Evolutionary conservation across 2,113 vertebrate genomes (phyloP), one percentile per base, ranked within the genome.

Genomic region (Lanius ludovicianus): DNA sequence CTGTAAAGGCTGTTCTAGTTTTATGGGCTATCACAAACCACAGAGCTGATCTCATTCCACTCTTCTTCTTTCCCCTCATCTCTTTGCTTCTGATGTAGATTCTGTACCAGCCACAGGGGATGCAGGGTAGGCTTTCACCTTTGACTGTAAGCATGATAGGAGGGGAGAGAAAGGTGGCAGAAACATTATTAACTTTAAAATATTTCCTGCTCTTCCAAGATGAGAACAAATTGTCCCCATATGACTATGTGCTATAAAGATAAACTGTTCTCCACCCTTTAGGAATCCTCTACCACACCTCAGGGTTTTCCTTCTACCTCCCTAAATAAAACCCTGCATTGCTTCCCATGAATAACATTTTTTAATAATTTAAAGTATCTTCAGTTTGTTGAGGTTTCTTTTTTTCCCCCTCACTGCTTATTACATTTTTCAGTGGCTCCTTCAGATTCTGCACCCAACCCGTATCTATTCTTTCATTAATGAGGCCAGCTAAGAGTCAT

Each of bases 161-260:
- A 96, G 60, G 82, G 41, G 80, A 94, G 53, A 94, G 71, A 37
- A 90, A 94, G 89, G 84, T 74, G 50, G 92, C 83, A 95, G 95
- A 89, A 93, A 96, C 46, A 95, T 92, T 95, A 96, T 95, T 96
- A 97, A 96, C 85, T 96, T 97, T 84, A 97, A 97, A 96, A 95
- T 94, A 92, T 96, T 94, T 95, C 64, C 81, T 90, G 50, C 80
- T 73, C 81, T 68, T 96, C 84, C 69, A 92, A 91, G 82, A 97
- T 95, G 95, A 97, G 94, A 95, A 94, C 96, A 96, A 98, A 96
- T 95, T 87, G 93, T 52, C 85, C 96, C 91, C 88, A 84, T 81
- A 85, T 91, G 96, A 96, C 71, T 80, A 82, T 19, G 81, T 2
- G 4, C 84, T 82, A 94, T 56, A 87, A 67, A 69, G 82, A 77